Evolutionary conservation across 2,888 invertebrate species (phyloP).

Genomic region (Pimpla rufipes): DNA sequence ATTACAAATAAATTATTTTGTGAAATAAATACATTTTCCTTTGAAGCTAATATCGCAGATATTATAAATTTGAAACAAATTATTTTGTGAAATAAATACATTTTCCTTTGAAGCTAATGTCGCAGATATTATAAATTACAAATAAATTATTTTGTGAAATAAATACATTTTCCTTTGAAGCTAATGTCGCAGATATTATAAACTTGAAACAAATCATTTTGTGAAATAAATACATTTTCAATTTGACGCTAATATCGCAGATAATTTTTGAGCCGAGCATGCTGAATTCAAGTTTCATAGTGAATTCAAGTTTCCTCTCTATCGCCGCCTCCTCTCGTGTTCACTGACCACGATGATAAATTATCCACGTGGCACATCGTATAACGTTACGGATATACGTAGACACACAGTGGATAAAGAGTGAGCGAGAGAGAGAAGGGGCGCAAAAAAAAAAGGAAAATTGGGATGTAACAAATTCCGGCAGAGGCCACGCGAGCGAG

Average conservation of each 20-base stretch:
- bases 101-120: no score
- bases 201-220: no score
- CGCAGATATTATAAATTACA: no score
- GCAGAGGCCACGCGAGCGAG: constrained; percentile 52
- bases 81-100: no score
- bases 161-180: no score
- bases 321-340: constrained; percentile 24
- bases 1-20: no score
- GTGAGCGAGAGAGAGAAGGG: constrained; percentile 20
- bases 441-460: constrained; percentile 49
- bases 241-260: background rate
- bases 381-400: background rate
- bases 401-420: constrained; percentile 21
- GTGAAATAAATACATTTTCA: background rate
- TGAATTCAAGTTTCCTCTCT: constrained; percentile 41
- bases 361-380: constrained; percentile 41
- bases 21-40: no score
- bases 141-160: no score
- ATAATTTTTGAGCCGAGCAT: background rate
- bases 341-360: constrained; percentile 63
- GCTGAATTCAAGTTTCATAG: constrained; percentile 44
- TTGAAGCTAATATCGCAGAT: no score
- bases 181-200: no score
- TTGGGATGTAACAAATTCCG: constrained; percentile 65
- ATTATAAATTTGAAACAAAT: no score